Evolutionary conservation across 2,888 invertebrate species (phyloP), one percentile per base, ranked within the genome.

Genomic region (Chalcis sispes): DNA sequence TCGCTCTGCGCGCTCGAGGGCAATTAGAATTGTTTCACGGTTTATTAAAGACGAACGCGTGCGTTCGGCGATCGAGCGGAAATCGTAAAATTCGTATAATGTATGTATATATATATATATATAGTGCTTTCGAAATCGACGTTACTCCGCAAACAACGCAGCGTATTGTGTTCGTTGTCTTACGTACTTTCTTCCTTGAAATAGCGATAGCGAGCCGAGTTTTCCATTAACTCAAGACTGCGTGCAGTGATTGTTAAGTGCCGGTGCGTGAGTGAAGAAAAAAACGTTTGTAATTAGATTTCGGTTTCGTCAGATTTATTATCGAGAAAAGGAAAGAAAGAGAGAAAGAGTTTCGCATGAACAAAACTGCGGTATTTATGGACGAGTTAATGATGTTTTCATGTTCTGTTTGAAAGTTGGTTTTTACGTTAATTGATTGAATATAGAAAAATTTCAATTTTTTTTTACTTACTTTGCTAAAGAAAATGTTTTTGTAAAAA

Each of bases 21-120:
- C 81, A 85, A 86, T 87, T 85, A 84, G 82, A 84, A 82, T 85
- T 80, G 82, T 84, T 85, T 84, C 84, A 83, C 80, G 82, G 82
- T 81, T 81, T 84, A 83, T 85, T 83, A 82, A 81, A 79, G 78
- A 81, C 79, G 15, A 4, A 75, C 75, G 61, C 40, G 15, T 10
- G 10, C 20, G 2, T 7, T 20, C 18, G 54, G 18, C 18, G 8
- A 25, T 20, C 29, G 36, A 23, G 23, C 62, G 56, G 69, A 70
- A 64, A 64, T 62, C 69, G 64, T 58, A 70, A 69, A 58, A 80
- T 66, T 80, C 82, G n/a, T n/a, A n/a, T n/a, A n/a, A n/a, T n/a
- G n/a, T n/a, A n/a, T n/a, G n/a, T n/a, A n/a, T n/a, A n/a, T n/a
- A n/a, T n/a, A n/a, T n/a, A n/a, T n/a, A n/a, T n/a, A n/a, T n/a